phyloP scores from a whole-genome alignment of 2,797 vertebrate genomes.

The Amniataba percoides region DNA sequence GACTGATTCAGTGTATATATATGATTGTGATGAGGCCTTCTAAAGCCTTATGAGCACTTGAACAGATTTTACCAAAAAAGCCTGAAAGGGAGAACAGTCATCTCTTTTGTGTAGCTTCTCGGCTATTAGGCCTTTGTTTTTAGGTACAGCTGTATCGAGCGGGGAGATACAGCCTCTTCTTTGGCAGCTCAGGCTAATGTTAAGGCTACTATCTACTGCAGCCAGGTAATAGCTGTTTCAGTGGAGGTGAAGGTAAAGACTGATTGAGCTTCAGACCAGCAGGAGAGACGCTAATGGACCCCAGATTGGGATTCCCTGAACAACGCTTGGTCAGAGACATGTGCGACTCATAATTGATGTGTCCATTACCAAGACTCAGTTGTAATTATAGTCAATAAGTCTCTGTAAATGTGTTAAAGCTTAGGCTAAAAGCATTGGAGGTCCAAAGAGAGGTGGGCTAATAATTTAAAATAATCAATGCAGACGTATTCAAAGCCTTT shows the following conservation, averaged over 20 bases:
- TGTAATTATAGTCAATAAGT: slow-evolving; percentile 99
- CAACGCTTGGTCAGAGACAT: slow-evolving; percentile 98
- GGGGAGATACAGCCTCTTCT: slow-evolving; percentile 45
- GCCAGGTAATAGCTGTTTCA: slow-evolving; percentile 81
- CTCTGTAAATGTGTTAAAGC: slow-evolving; percentile 99
- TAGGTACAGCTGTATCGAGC: slow-evolving; percentile 23
- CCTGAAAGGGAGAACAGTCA: slow-evolving; percentile 9
- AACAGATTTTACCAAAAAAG: slow-evolving; percentile 18
- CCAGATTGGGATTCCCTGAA: slow-evolving; percentile 98
- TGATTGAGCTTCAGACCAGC: slow-evolving; percentile 83
- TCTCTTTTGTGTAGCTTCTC: slow-evolving; percentile 30
- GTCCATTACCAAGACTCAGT: slow-evolving; percentile 99
- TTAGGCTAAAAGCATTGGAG: slow-evolving; percentile 99
- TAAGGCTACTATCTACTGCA: slow-evolving; percentile 77
- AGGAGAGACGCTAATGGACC: slow-evolving; percentile 95
- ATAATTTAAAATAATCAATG: slow-evolving; percentile 99
- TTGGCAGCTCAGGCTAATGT: slow-evolving; percentile 71
- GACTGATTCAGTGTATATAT: neutral
- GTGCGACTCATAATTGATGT: slow-evolving; percentile 99
- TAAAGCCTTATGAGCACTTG: neutral
- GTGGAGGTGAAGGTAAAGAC: slow-evolving; percentile 82
- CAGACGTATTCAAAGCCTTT: slow-evolving; percentile 98
- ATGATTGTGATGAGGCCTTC: slow-evolving; percentile 4
- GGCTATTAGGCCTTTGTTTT: slow-evolving; percentile 57
- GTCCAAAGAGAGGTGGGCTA: slow-evolving; percentile 99